Conservation (phyloP, 1,140 invertebrate genomes). For the Aradophagus sp. region DNA sequence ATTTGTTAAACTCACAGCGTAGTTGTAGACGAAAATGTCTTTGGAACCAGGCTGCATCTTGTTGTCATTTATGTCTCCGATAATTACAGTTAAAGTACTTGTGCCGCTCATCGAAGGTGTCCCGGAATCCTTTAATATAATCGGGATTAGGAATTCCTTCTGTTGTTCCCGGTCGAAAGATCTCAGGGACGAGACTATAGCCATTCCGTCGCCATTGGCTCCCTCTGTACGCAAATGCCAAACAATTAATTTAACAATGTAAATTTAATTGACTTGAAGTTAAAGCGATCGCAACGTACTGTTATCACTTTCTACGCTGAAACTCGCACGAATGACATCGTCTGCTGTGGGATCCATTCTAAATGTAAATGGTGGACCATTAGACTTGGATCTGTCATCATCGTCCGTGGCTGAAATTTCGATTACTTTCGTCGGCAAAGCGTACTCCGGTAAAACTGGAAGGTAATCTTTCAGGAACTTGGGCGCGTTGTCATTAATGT, state of each 20-base stretch:
- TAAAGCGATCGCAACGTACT: too few relatives aligned
- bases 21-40: slow-evolving; percentile 98
- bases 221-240: slow-evolving; percentile 86
- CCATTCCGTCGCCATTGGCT: slow-evolving; percentile 96
- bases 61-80: slow-evolving; percentile 97
- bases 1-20: slow-evolving; percentile 76
- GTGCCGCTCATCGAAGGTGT: slow-evolving; percentile 94
- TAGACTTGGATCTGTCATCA: slow-evolving; percentile 94
- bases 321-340: slow-evolving; percentile 92
- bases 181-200: slow-evolving; percentile 90
- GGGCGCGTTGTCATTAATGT: slow-evolving; percentile 97
- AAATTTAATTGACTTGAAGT: too few relatives aligned
- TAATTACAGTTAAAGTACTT: slow-evolving; percentile 94
- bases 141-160: slow-evolving; percentile 95
- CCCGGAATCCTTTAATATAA: slow-evolving; percentile 93
- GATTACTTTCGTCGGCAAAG: slow-evolving; percentile 90
- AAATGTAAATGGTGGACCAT: slow-evolving; percentile 96
- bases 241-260: too few relatives aligned
- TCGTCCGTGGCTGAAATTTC: slow-evolving; percentile 96
- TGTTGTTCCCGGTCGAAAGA: slow-evolving; percentile 96
- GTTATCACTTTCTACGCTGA: slow-evolving; percentile 95
- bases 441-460: slow-evolving; percentile 93
- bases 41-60: slow-evolving; percentile 97
- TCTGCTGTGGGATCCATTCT: slow-evolving; percentile 93
- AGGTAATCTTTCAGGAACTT: slow-evolving; percentile 93